Conservation (phyloP, 2,797 vertebrate species). For the Distichodus sexfasciatus region DNA sequence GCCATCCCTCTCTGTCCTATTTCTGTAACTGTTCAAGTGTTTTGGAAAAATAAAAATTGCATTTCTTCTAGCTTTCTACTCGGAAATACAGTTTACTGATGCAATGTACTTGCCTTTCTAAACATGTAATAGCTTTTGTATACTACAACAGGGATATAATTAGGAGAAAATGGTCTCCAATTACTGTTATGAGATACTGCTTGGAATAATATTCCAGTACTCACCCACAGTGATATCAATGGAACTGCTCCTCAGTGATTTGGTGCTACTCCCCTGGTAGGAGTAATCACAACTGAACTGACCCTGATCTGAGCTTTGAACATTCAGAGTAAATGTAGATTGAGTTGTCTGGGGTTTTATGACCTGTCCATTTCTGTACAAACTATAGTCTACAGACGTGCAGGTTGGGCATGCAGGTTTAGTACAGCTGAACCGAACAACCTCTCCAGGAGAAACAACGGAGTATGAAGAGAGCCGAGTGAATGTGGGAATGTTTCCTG, state of each 20-base stretch:
- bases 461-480: neutral
- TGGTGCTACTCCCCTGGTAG: neutral
- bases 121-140: too few species aligned
- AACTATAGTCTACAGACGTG: neutral
- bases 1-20: too few species aligned
- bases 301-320: conserved; percentile 26
- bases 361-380: neutral
- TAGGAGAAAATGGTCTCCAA: too few species aligned
- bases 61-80: too few species aligned
- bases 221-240: conserved; percentile 40
- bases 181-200: neutral
- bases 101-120: too few species aligned
- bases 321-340: conserved; percentile 18
- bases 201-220: neutral
- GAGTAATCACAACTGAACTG: conserved; percentile 41
- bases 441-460: conserved; percentile 37
- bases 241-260: conserved; percentile 16
- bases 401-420: neutral
- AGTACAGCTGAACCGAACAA: conserved; percentile 31
- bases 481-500: conserved; percentile 19
- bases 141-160: too few species aligned
- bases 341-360: neutral
- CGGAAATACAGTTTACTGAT: too few species aligned
- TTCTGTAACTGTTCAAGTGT: too few species aligned
- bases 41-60: too few species aligned